Percentiles rank a stretch among this genome's conserved stretches.
These are phyloP conservation scores for Elanoides forficatus DNA, from an alignment of 2,113 vertebrate genomes.

Conservation along the genomic window DNA sequence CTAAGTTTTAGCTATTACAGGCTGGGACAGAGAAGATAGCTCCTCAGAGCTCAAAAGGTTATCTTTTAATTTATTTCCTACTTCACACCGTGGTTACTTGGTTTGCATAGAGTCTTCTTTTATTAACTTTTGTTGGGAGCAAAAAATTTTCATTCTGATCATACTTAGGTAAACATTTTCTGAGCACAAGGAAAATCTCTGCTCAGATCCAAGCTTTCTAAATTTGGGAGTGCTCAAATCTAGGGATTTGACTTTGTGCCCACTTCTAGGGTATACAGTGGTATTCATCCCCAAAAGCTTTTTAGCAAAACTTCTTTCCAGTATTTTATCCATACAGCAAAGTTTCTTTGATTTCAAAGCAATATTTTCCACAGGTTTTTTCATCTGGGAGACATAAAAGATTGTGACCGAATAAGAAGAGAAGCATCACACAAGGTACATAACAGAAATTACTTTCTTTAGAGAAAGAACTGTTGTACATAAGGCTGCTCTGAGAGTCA, in stretches of 20 bases:
- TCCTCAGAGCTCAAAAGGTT: not conserved
- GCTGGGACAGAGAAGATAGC: not conserved
- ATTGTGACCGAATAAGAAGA: not conserved
- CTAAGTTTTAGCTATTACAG: not conserved
- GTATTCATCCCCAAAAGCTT: not conserved
- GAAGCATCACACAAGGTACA: not conserved
- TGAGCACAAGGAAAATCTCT: not conserved
- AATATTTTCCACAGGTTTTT: not conserved
- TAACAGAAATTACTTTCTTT: not conserved
- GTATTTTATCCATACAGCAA: not conserved
- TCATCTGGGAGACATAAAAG: not conserved
- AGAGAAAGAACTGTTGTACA: not conserved
- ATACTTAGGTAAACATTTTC: not conserved
- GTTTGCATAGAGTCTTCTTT: not conserved
- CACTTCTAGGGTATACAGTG: not conserved
- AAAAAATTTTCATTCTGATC: not conserved
- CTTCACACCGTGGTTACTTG: rapidly evolving
- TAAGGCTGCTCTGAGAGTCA: not conserved
- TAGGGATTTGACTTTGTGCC: not conserved
- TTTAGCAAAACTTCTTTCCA: not conserved
- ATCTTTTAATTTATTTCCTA: not conserved
- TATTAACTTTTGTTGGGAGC: not conserved
- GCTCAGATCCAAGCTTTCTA: not conserved
- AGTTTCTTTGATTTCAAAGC: not conserved
- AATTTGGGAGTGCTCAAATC: not conserved